Conservation (phyloP, 2,113 vertebrate species). For the Formicarius rufipectus region DNA sequence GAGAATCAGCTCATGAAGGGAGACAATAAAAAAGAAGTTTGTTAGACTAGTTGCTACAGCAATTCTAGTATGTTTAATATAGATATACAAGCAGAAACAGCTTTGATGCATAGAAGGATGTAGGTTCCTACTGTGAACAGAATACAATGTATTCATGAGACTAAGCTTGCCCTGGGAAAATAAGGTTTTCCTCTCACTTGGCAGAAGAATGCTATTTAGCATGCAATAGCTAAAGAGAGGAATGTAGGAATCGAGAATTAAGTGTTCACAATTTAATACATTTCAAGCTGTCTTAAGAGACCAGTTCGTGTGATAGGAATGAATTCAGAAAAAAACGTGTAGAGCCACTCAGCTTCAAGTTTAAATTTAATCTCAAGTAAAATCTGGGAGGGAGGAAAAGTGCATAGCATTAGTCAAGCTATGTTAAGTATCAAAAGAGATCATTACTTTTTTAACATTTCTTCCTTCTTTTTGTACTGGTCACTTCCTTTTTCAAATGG, state of each 20-base stretch:
- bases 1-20: not conserved
- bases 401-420: not conserved
- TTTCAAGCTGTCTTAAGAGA: not conserved
- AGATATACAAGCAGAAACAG: not conserved
- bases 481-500: slow-evolving; percentile 87
- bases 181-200: not conserved
- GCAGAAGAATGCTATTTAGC: not conserved
- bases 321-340: not conserved
- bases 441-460: slow-evolving; percentile 89
- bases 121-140: not conserved
- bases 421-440: not conserved
- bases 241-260: not conserved
- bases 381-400: not conserved
- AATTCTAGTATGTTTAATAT: not conserved
- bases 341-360: not conserved
- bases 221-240: not conserved
- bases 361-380: not conserved
- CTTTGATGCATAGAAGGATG: not conserved
- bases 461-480: slow-evolving; percentile 87
- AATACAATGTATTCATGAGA: not conserved
- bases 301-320: not conserved
- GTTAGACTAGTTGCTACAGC: not conserved
- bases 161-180: not conserved
- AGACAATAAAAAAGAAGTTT: not conserved
- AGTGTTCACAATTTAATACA: not conserved